Conservation (phyloP, 2,113 vertebrate genomes). For the Heterocephalus glaber region DNA sequence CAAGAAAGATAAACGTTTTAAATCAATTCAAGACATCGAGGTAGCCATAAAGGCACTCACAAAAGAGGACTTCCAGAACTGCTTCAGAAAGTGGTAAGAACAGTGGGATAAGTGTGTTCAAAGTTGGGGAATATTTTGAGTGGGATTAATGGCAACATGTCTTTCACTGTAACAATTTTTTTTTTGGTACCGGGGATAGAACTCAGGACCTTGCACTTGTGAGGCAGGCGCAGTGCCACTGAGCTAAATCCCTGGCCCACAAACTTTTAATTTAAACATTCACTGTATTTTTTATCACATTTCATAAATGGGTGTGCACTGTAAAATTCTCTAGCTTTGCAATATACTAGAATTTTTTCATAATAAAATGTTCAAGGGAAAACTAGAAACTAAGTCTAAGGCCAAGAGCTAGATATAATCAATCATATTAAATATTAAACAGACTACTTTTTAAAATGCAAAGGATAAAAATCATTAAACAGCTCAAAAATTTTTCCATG, state of each 20-base stretch:
- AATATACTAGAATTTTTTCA: neutral
- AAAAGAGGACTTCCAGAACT: neutral
- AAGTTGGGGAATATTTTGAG: neutral
- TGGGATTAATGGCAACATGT: neutral
- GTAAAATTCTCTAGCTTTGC: neutral
- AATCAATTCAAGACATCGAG: neutral
- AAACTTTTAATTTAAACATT: neutral
- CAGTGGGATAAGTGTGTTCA: neutral
- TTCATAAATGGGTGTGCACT: neutral
- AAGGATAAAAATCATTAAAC: conserved; percentile 28
- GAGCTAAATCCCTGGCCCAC: no score
- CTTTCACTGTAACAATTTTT: neutral
- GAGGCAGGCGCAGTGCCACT: no score
- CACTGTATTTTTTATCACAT: neutral
- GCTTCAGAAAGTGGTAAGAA: neutral
- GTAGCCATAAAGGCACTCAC: neutral
- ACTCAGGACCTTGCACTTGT: no score
- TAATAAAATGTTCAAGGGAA: neutral
- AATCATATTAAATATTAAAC: conserved; percentile 39
- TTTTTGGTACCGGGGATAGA: neutral
- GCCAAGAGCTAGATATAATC: neutral
- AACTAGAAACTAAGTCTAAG: conserved; percentile 8
- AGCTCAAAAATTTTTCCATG: conserved; percentile 10
- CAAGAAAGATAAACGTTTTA: neutral
- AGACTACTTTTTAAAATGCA: conserved; percentile 36